Conservation (phyloP, 2,797 vertebrate species). For the Dermochelys coriacea region DNA sequence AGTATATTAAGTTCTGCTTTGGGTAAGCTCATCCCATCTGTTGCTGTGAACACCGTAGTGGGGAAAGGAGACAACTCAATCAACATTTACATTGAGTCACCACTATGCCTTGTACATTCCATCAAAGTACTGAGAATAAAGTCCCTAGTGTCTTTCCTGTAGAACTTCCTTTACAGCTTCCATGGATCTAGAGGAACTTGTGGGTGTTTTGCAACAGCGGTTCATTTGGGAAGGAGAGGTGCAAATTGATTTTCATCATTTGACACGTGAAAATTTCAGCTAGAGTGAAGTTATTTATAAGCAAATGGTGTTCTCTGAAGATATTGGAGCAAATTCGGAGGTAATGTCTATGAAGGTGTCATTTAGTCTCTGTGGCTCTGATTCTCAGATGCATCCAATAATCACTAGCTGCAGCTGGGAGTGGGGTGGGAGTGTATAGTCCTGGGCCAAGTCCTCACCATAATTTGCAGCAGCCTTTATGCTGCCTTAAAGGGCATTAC, state of each 20-base stretch:
- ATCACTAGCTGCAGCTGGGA: not conserved
- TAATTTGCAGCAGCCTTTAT: not conserved
- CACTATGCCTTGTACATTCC: not conserved
- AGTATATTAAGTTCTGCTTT: not conserved
- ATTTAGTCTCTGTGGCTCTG: not conserved
- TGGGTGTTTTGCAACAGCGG: not conserved
- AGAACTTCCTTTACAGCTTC: slow-evolving; percentile 1
- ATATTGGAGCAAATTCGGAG: not conserved
- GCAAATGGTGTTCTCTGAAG: not conserved
- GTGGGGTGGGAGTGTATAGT: not conserved
- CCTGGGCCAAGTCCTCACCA: not conserved
- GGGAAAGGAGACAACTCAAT: not conserved
- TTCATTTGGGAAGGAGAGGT: not conserved
- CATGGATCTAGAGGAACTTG: slow-evolving; percentile 15
- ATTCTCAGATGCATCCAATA: not conserved
- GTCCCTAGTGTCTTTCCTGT: not conserved
- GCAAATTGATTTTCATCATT: not conserved
- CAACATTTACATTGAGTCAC: not conserved
- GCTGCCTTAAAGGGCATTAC: not conserved
- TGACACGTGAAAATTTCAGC: not conserved
- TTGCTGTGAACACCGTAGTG: not conserved
- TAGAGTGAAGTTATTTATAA: not conserved
- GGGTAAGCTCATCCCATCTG: not conserved
- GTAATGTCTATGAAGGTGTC: not conserved
- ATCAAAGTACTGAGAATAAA: not conserved